These are phyloP conservation scores for Zaprionus tsacasi DNA, from an alignment of 1,140 invertebrate species.

Conservation along the genomic window DNA sequence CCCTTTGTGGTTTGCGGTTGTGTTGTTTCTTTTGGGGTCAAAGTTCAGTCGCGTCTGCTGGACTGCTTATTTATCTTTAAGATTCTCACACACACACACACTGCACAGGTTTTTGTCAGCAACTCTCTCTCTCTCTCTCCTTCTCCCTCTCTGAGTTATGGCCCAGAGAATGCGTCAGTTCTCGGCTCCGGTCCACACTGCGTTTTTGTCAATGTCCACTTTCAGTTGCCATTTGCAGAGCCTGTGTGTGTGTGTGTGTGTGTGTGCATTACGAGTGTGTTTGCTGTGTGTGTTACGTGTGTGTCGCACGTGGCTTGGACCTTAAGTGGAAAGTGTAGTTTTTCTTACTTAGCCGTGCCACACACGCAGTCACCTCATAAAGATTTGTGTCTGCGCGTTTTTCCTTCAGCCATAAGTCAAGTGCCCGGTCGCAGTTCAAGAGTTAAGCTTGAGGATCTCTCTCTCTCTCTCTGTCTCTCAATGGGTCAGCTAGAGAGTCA, in stretches of 20 bases:
- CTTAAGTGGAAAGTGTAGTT: conserved; percentile 81
- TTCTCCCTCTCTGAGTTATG: conserved; percentile 24
- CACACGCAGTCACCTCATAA: conserved; percentile 61
- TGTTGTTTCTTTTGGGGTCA: conserved; percentile 64
- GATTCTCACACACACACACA: conserved; percentile 58
- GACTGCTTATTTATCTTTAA: conserved; percentile 83
- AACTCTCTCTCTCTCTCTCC: not conserved
- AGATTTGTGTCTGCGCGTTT: conserved; percentile 76
- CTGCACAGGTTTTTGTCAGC: conserved; percentile 66
- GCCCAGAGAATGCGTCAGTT: conserved; percentile 12
- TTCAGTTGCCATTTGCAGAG: conserved; percentile 69
- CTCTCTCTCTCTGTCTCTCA: not conserved
- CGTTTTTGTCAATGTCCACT: conserved; percentile 81
- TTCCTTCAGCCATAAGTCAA: conserved; percentile 76
- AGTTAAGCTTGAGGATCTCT: not conserved
- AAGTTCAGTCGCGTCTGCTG: conserved; percentile 61
- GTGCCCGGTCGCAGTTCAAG: conserved; percentile 71
- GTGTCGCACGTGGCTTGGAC: conserved; percentile 48
- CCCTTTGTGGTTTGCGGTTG: conserved; percentile 54
- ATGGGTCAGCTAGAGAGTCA: not conserved
- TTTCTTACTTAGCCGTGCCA: conserved; percentile 75
- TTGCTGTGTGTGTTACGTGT: conserved; percentile 31
- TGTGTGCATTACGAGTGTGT: not conserved
- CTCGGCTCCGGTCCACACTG: conserved; percentile 20
- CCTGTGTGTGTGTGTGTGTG: conserved; percentile 21